Base-by-base conservation (phyloP, 2,797 vertebrate genomes). In the Myotis daubentonii region DNA sequence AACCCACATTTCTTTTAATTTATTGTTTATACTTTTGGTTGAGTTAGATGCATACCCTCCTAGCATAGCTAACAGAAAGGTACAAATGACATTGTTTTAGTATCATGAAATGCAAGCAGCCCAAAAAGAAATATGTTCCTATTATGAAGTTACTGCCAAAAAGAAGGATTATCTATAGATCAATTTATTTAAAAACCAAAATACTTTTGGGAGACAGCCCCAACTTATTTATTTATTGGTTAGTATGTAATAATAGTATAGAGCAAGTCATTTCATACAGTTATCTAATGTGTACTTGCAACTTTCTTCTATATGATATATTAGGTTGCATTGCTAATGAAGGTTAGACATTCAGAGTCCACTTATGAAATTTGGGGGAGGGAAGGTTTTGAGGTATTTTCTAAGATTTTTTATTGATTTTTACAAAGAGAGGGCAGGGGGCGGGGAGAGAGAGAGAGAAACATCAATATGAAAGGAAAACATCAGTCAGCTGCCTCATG, bases 161-260 rank as follows among this genome's bases (percentile, higher is more conserved):
- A 88, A 83, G 38, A 65, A 47, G 28, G 5, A 6, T 79, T 55
- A 72, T 72, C 28, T 62, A 33, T 57, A 33, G 20, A 71, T 94
- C 49, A 68, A 2, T 82, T 95, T 70, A 60, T 81, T 97, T 90
- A 49, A 95, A 93, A 88, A 49, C 20, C 8, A 80, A 85, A 44
- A 23, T 87, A 57, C 51, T 36, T 85, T 91, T 75, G 70, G 10
- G 15, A 30, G 51, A 51, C 1, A 89, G 70, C 25, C 44, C 47
- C 12, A 91, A 36, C 36, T 70, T 55, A 57, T 83, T 88, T 57
- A 38, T 74, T 75, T 75, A n/a, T 33, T 92, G 38, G 17, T 87
- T 95, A 30, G 8, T 90, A 13, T 51, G 38, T 36, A 68, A 36
- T 72, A 51, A 36, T 80, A 79, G 12, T 60, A 13, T 16, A 62